Evolutionary conservation across 2,797 vertebrate genomes (phyloP), one percentile per base, ranked within the genome.

Genomic region (Myripristis jacobus): DNA sequence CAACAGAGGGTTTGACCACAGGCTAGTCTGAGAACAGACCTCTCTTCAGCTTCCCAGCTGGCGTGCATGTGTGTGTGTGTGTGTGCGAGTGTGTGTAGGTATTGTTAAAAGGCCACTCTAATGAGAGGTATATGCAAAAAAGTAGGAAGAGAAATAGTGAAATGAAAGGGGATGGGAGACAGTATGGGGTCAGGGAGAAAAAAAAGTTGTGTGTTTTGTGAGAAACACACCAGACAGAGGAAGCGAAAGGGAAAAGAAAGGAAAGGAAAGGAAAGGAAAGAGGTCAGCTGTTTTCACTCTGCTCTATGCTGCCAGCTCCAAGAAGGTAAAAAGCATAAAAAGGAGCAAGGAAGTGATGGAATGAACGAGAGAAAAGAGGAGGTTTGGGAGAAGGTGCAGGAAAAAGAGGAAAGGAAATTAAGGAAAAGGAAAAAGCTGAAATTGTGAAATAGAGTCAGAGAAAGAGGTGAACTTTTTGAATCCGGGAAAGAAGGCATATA

Each of bases 401-500:
- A 80, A 84, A 83, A 80, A 71, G 59, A 66, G 46, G 52, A 81
- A 85, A 73, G 61, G 58, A 69, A 61, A 54, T 60, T 77, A 81
- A 77, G 65, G 44, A 75, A 84, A 76, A 82, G 70, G 36, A 61
- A 47, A 70, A 71, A 44, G 75, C 4, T 29, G 27, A 52, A 43
- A 79, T 60, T 73, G 73, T 77, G 69, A 62, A 79, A 79, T 57
- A 77, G 24, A 70, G 73, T 70, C 58, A 68, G 55, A 70, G 53
- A 67, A 66, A 77, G 57, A 70, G 36, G 46, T 73, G 73, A 50
- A 64, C 34, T 56, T 79, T 79, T 59, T 73, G n/a, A 74, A 73
- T 70, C 29, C 62, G 75, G 77, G 82, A 81, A 84, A 48, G 73
- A 86, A 48, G 27, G 87, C 79, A 74, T 65, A 79, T 79, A 48